These are phyloP conservation scores for Mechanitis messenoides DNA, from an alignment of 2,888 invertebrate genomes.

Conservation along the genomic window DNA sequence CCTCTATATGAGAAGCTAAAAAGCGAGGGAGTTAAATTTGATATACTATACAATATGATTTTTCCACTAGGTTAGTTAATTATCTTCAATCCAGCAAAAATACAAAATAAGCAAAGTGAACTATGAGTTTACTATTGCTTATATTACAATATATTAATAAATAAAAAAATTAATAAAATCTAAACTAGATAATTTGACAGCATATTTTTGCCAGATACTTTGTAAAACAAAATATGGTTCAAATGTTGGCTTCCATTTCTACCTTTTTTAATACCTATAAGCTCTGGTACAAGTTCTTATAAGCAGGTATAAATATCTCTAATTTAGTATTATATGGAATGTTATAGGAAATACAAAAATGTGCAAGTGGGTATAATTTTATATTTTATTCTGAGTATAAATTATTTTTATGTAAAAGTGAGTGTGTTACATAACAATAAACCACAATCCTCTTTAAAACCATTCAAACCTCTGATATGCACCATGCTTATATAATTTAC, in stretches of 20 bases:
- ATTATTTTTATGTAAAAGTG: not conserved
- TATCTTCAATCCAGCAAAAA: conserved; percentile 4
- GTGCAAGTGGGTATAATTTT: not conserved
- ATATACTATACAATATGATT: not conserved
- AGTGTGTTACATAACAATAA: too few relatives aligned
- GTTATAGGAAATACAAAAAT: not conserved
- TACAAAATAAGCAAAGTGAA: not conserved
- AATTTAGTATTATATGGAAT: too few relatives aligned
- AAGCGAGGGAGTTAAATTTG: conserved; percentile 24
- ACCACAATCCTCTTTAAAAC: too few relatives aligned
- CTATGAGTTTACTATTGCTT: too few relatives aligned
- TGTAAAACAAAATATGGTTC: not conserved
- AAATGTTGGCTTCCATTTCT: too few relatives aligned
- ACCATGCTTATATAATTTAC: conserved; percentile 1
- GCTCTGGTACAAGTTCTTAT: too few relatives aligned
- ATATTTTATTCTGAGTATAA: not conserved
- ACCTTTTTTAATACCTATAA: too few relatives aligned
- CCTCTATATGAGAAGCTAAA: conserved; percentile 53
- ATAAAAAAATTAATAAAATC: not conserved
- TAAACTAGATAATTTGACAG: not conserved
- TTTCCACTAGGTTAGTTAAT: not conserved
- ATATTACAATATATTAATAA: not conserved
- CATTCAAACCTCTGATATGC: not conserved
- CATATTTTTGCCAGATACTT: not conserved
- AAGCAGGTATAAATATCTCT: too few relatives aligned